These are phyloP conservation scores for Bellardia pandia DNA, from an alignment of 2,888 invertebrate genomes.

Conservation along the genomic window DNA sequence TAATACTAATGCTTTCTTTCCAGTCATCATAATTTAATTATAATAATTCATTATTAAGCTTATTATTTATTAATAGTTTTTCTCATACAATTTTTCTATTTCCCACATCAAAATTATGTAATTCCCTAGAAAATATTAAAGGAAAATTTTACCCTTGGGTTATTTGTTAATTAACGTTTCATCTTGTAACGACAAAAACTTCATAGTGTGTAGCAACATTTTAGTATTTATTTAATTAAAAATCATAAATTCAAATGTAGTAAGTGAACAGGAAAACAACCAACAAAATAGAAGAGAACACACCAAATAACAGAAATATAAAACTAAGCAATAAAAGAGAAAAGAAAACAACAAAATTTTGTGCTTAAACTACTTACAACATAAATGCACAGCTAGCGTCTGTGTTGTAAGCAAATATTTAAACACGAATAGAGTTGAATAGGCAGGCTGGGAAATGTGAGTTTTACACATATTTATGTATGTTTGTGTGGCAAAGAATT, in stretches of 20 bases:
- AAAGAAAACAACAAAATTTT: not conserved
- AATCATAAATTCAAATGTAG: conserved; percentile 36
- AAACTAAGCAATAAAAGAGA: not conserved
- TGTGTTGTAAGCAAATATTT: too few relatives aligned
- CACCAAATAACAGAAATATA: not conserved
- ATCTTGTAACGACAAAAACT: not conserved
- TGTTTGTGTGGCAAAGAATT: not conserved
- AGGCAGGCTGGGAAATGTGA: too few relatives aligned
- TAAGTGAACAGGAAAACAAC: not conserved
- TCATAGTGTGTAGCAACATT: not conserved
- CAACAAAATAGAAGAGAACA: not conserved
- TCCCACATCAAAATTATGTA: not conserved
- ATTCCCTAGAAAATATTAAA: not conserved
- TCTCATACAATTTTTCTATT: too few relatives aligned
- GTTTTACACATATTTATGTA: too few relatives aligned
- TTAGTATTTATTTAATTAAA: conserved; percentile 53
- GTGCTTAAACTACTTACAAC: not conserved
- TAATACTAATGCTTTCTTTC: too few relatives aligned
- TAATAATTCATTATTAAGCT: too few relatives aligned
- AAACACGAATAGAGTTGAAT: too few relatives aligned
- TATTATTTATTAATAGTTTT: too few relatives aligned
- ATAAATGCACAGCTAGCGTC: too few relatives aligned
- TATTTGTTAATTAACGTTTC: not conserved
- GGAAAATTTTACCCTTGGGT: not conserved
- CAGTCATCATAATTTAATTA: too few relatives aligned